Conservation (phyloP, 2,797 vertebrate species). For the Tenualosa thibaudeaui region DNA sequence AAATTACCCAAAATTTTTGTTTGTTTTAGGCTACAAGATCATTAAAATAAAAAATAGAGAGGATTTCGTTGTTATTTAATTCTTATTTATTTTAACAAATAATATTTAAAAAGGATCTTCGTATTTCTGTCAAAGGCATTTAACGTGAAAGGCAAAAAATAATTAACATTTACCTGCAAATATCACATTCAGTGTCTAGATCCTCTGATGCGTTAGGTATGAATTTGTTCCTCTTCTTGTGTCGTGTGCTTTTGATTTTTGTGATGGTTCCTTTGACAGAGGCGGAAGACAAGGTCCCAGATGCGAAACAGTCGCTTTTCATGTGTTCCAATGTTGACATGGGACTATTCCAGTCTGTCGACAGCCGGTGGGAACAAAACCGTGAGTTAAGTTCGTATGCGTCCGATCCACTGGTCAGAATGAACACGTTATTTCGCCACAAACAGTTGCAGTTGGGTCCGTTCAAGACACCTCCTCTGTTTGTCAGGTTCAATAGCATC, state of each 20-base stretch:
- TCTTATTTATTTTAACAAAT: too few relatives aligned
- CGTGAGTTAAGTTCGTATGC: neutral
- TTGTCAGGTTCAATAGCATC: neutral
- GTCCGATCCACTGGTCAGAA: neutral
- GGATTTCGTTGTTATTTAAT: too few relatives aligned
- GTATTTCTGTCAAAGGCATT: too few relatives aligned
- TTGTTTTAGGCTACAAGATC: too few relatives aligned
- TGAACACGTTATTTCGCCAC: neutral
- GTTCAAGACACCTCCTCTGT: neutral
- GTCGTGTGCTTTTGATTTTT: conserved; percentile 56
- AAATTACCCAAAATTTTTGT: too few relatives aligned
- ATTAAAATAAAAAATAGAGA: too few relatives aligned
- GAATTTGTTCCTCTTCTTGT: conserved; percentile 59
- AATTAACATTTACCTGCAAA: conserved; percentile 63
- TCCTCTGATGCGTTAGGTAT: conserved; percentile 54
- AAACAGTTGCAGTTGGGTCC: neutral
- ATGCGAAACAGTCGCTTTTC: conserved; percentile 65
- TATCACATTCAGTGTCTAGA: conserved; percentile 58
- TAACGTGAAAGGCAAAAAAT: too few relatives aligned
- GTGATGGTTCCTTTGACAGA: conserved; percentile 65
- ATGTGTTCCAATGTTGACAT: conserved; percentile 69
- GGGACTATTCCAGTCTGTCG: conserved; percentile 38
- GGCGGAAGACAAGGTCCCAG: conserved; percentile 67
- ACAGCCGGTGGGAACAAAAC: neutral
- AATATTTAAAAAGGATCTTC: neutral